These are phyloP conservation scores for Euphonia xanthogaster DNA, from an alignment of 2,797 vertebrate genomes.

Conservation along the genomic window DNA sequence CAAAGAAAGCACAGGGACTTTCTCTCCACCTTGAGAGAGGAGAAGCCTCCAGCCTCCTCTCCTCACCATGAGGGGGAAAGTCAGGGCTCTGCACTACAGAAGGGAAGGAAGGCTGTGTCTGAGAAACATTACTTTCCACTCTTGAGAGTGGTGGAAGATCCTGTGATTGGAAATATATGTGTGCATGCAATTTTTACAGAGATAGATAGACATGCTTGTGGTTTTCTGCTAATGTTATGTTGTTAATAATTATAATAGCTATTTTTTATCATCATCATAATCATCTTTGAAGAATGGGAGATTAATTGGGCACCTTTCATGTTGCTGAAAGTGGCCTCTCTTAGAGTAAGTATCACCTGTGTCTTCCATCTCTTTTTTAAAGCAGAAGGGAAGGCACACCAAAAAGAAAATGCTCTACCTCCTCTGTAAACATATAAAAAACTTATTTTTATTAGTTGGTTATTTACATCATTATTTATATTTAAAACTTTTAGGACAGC, in stretches of 20 bases:
- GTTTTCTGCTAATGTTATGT: neutral
- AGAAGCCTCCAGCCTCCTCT: neutral
- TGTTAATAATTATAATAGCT: neutral
- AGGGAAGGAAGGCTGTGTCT: neutral
- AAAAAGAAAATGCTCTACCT: neutral
- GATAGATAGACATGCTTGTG: neutral
- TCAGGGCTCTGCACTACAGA: neutral
- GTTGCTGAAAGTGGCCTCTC: neutral
- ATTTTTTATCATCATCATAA: neutral
- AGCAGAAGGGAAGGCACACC: neutral
- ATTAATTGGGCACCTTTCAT: neutral
- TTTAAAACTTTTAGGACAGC: neutral
- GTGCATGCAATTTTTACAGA: neutral
- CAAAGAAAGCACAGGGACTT: neutral
- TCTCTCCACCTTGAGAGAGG: neutral
- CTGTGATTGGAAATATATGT: neutral
- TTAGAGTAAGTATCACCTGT: neutral
- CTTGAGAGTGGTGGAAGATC: neutral
- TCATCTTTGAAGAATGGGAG: neutral
- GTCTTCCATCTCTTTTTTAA: neutral
- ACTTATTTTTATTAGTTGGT: neutral
- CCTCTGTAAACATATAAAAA: neutral
- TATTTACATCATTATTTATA: neutral
- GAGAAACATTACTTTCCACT: neutral
- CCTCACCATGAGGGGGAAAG: rapidly evolving